Conservation (phyloP, 2,797 vertebrate genomes). For the Cirrhinus molitorella region DNA sequence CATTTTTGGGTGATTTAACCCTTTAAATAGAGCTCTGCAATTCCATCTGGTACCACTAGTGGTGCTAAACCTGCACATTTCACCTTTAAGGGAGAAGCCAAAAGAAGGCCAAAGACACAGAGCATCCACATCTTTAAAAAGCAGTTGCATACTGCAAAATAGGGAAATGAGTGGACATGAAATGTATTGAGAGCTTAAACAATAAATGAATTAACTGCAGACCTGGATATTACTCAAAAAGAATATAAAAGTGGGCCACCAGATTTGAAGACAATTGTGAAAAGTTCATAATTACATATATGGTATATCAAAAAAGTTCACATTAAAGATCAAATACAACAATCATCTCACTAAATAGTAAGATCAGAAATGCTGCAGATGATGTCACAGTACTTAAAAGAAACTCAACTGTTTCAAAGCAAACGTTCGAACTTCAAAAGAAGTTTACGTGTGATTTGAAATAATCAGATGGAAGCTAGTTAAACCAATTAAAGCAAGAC, state of each 20-base stretch:
- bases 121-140: background rate
- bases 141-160: background rate
- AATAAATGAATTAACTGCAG: background rate
- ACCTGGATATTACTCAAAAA: background rate
- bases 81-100: background rate
- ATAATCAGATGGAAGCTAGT: slow-evolving; percentile 12
- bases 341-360: background rate
- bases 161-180: background rate
- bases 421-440: slow-evolving; percentile 16
- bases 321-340: background rate
- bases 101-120: background rate
- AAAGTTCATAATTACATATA: background rate
- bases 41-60: slow-evolving; percentile 9
- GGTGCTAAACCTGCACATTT: slow-evolving; percentile 15
- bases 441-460: slow-evolving; percentile 9
- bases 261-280: slow-evolving; percentile 4
- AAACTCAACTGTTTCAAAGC: slow-evolving; percentile 11
- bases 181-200: background rate
- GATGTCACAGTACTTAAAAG: background rate
- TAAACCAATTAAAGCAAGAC: slow-evolving; percentile 39
- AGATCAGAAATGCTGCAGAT: slow-evolving; percentile 6
- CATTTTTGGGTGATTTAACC: no score
- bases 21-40: background rate
- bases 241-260: background rate
- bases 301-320: background rate